Percentiles rank a stretch among this genome's conserved stretches.
Evolutionary conservation across 2,888 invertebrate species (phyloP).

Genomic region (Torymus auratus): DNA sequence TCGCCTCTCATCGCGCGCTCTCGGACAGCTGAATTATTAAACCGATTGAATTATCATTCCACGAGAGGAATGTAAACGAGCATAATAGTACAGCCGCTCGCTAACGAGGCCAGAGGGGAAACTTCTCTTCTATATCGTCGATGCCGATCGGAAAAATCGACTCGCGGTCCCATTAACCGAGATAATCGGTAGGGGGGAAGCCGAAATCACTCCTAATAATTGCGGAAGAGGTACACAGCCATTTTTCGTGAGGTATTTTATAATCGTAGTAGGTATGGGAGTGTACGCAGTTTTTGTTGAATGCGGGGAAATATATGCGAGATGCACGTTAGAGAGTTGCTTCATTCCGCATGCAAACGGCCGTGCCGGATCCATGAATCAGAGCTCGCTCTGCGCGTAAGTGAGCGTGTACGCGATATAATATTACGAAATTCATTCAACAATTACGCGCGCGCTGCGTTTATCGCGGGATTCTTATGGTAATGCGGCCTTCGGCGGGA

Average conservation of each 20-base stretch:
- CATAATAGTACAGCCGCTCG: slow-evolving; percentile 5
- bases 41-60: slow-evolving; percentile 32
- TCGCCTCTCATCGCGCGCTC: not conserved
- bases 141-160: slow-evolving; percentile 44
- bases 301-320: too few relatives aligned
- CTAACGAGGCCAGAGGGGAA: slow-evolving; percentile 45
- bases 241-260: too few relatives aligned
- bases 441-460: not conserved
- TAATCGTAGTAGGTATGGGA: too few relatives aligned
- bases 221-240: too few relatives aligned
- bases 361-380: too few relatives aligned
- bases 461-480: too few relatives aligned
- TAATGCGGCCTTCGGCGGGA: too few relatives aligned
- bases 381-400: too few relatives aligned
- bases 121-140: not conserved
- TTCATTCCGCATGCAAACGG: too few relatives aligned
- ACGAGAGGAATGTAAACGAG: slow-evolving; percentile 40
- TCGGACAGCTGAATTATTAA: slow-evolving; percentile 27
- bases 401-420: not conserved
- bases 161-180: slow-evolving; percentile 26
- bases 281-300: too few relatives aligned
- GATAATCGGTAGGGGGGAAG: slow-evolving; percentile 8
- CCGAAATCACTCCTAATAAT: too few relatives aligned
- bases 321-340: too few relatives aligned
- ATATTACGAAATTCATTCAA: not conserved